Percentiles rank a stretch among this genome's conserved stretches.
phyloP scores from a whole-genome alignment of 2,113 vertebrate species.

The Chloroceryle aenea region DNA sequence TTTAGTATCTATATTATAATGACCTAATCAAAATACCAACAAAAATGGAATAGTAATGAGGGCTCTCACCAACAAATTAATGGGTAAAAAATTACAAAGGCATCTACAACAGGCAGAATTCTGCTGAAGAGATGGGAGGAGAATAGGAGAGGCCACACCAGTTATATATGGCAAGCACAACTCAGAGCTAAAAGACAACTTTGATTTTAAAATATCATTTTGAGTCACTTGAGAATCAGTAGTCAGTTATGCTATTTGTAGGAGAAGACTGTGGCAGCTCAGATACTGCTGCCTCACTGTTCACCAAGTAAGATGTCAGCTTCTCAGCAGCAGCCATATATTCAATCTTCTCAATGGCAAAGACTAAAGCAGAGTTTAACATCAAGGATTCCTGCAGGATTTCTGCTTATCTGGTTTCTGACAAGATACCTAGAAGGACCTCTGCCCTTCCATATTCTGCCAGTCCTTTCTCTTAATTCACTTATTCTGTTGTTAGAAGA shows the following conservation, averaged over 20 bases:
- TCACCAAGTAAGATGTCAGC: rapidly evolving
- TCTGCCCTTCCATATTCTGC: background rate
- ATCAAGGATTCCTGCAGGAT: background rate
- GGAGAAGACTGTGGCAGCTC: background rate
- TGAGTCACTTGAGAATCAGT: background rate
- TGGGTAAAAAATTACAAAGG: background rate
- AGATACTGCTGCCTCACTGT: background rate
- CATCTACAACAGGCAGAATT: background rate
- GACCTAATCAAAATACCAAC: background rate
- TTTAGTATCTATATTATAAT: background rate
- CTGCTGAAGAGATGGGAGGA: background rate
- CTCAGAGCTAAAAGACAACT: background rate
- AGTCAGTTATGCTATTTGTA: background rate
- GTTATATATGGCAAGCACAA: background rate
- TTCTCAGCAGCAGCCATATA: background rate
- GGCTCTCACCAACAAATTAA: background rate
- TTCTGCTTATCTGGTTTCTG: background rate
- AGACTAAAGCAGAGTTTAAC: background rate
- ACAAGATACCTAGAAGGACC: background rate
- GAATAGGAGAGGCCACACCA: background rate
- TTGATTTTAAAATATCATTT: background rate
- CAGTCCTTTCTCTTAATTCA: background rate
- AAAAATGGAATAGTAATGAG: background rate
- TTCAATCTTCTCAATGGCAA: background rate
- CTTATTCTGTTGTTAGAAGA: background rate